phyloP scores from a whole-genome alignment of 2,888 invertebrate genomes.

The Horisme vitalbata region DNA sequence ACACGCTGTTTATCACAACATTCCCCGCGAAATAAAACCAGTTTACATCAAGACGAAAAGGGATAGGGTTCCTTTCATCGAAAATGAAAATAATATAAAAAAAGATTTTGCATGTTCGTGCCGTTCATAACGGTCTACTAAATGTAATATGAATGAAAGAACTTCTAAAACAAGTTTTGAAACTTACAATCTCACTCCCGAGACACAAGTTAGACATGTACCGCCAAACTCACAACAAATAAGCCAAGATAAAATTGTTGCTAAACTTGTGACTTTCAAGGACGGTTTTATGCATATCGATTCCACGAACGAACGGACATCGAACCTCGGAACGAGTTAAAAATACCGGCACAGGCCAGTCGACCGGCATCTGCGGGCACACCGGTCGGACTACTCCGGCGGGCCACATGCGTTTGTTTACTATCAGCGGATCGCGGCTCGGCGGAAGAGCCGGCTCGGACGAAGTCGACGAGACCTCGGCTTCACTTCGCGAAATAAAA shows the following conservation, averaged over 20 bases:
- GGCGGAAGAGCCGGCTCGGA: constrained; percentile 40
- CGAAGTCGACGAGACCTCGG: constrained; percentile 27
- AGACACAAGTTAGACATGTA: constrained; percentile 46
- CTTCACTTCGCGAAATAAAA: constrained; percentile 13
- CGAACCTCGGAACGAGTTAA: constrained; percentile 81
- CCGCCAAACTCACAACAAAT: constrained; percentile 44
- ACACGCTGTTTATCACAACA: constrained; percentile 56
- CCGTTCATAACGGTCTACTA: constrained; percentile 30
- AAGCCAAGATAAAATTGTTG: constrained; percentile 55
- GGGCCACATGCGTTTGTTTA: constrained; percentile 81
- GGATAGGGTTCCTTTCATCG: constrained; percentile 47
- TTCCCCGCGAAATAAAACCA: constrained; percentile 55
- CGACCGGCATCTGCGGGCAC: constrained; percentile 77
- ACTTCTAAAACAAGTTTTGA: constrained; percentile 56
- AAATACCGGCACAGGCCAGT: constrained; percentile 73
- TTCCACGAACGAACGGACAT: constrained; percentile 77
- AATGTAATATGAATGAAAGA: constrained; percentile 42
- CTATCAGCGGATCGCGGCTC: constrained; percentile 63
- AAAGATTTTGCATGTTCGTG: constrained; percentile 55
- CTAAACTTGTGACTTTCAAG: constrained; percentile 65
- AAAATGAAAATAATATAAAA: constrained; percentile 50
- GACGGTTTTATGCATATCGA: constrained; percentile 77
- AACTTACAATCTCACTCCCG: constrained; percentile 57
- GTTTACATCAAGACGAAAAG: constrained; percentile 42
- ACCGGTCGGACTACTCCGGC: constrained; percentile 75